Conservation (phyloP, 2,113 vertebrate species). For the Progne subis region DNA sequence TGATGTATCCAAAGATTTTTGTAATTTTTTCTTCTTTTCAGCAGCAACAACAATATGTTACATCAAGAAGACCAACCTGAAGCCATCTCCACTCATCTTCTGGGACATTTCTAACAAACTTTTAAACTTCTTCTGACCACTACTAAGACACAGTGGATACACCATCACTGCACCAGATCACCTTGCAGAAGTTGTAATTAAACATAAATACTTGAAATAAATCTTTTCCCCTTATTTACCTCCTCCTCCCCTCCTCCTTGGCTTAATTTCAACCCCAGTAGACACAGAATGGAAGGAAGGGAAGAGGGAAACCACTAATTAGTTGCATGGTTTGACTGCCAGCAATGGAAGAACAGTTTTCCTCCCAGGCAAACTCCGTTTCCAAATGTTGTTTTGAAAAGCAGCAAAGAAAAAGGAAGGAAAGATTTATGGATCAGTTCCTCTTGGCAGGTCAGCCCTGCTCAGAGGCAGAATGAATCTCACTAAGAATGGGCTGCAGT, state of each 20-base stretch:
- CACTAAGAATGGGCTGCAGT: not conserved
- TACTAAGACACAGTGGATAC: not conserved
- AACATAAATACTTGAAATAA: not conserved
- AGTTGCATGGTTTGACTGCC: slow-evolving; percentile 53
- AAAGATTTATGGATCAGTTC: slow-evolving; percentile 64
- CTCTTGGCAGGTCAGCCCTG: slow-evolving; percentile 54
- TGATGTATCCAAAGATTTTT: not conserved
- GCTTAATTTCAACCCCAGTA: slow-evolving; percentile 1
- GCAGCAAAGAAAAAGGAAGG: slow-evolving; percentile 51
- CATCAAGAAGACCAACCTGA: not conserved
- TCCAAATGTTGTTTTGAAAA: slow-evolving; percentile 50
- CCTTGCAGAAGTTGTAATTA: not conserved
- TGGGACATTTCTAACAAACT: not conserved
- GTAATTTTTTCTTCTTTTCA: not conserved
- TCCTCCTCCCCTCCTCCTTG: not conserved
- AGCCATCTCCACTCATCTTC: not conserved
- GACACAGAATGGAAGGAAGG: slow-evolving; percentile 11
- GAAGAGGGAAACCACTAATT: slow-evolving; percentile 61
- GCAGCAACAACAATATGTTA: not conserved
- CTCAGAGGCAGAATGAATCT: slow-evolving; percentile 58
- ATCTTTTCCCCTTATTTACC: not conserved
- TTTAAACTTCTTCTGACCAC: not conserved
- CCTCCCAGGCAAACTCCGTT: slow-evolving; percentile 57
- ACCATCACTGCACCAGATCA: not conserved
- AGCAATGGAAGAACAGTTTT: slow-evolving; percentile 37